phyloP scores from a whole-genome alignment of 1,140 invertebrate species.

The Hycleus phaleratus region DNA sequence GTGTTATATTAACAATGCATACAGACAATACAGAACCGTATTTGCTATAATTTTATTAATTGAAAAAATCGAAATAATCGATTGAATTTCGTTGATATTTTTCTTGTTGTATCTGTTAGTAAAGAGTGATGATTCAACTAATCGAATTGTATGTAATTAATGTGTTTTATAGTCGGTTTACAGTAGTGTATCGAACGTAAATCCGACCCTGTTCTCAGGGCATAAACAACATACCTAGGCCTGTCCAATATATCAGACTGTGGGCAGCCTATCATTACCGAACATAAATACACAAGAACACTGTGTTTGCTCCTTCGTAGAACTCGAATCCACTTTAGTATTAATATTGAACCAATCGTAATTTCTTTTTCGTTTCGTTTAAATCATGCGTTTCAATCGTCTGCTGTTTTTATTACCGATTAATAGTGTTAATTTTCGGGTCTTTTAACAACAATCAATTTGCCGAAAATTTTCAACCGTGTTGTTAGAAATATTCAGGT shows the following conservation, averaged over 20 bases:
- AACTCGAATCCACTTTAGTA: conserved; percentile 12
- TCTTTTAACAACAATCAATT: no score
- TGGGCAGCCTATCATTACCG: conserved; percentile 33
- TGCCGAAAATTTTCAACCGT: no score
- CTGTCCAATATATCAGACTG: conserved; percentile 32
- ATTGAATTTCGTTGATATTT: no score
- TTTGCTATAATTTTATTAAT: no score
- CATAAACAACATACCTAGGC: conserved; percentile 28
- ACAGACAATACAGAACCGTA: no score
- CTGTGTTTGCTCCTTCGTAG: conserved; percentile 26
- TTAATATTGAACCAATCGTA: conserved; percentile 3
- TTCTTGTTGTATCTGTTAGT: not conserved
- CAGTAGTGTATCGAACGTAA: not conserved
- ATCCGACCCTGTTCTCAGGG: conserved; percentile 9
- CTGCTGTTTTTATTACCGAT: conserved; percentile 20
- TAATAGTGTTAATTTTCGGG: not conserved
- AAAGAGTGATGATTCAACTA: not conserved
- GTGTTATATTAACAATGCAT: conserved; percentile 31
- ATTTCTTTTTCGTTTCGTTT: conserved; percentile 3
- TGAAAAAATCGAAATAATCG: no score
- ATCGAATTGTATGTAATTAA: no score
- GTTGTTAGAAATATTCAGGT: not conserved
- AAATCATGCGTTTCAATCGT: conserved; percentile 21
- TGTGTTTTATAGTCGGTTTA: no score
- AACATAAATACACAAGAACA: conserved; percentile 33